Base-by-base conservation (phyloP, 2,113 vertebrate species). In the Brachypodius melanocephalos region DNA sequence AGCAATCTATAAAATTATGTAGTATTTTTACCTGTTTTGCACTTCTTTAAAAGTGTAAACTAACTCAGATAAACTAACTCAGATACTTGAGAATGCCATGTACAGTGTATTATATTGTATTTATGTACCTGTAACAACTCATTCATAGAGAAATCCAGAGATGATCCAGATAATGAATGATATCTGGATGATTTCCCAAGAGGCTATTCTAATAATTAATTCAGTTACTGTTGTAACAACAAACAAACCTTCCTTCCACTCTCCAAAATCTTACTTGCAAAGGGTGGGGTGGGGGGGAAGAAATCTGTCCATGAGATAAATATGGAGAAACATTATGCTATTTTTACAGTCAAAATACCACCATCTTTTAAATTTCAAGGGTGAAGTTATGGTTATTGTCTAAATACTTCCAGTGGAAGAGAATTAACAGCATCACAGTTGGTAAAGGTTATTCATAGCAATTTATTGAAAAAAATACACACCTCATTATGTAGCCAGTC, bases 201-300 rank as follows among this genome's bases (percentile, higher is more conserved):
- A 77, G 31, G 31, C 24, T 51, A 68, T 42, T 77, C 10, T 54
- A 52, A 17, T 63, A 49, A 46, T 63, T 49, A 24, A 38, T 69
- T 89, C 42, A 86, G 10, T 43, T 52, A 21, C 38, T 62, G 24
- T 61, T 87, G 9, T 4, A 86, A 84, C 31, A 90, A 74, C 18
- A 94, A 75, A 73, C 32, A 46, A 68, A 89, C 31, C 51, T 69
- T 94, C 46, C 31, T 80, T 94, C 46, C 15, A 65, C 66, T 76
- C 42, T 66, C 26, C 51, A 51, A 1, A 69, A 85, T 61, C 57
- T 84, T 85, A 83, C 46, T 73, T 92, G 73, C 52, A 93, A 95
- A 76, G 26, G 31, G 10, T 0, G 1, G 4, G 7, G 12, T 1
- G 1, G 2, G 9, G 10, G 20, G 6, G 1, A 2, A 51, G 46